phyloP scores from a whole-genome alignment of 2,888 invertebrate species.

The Volucella inflata region DNA sequence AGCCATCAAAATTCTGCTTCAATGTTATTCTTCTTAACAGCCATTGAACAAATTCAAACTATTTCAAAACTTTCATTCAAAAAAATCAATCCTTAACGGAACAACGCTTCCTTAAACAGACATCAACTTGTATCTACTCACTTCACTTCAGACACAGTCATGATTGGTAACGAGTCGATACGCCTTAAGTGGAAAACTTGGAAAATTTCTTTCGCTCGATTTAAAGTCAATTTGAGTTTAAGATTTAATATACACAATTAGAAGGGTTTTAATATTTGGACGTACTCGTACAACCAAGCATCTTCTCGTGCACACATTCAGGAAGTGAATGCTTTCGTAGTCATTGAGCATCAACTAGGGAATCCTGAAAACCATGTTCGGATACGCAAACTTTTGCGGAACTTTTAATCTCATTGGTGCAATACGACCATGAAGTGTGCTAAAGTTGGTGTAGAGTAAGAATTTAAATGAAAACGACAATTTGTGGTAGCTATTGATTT shows the following conservation, averaged over 20 bases:
- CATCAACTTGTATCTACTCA: too few species aligned
- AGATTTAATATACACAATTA: constrained; percentile 41
- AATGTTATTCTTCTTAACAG: too few species aligned
- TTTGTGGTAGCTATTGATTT: constrained; percentile 33
- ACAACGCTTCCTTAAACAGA: too few species aligned
- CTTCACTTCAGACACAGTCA: too few species aligned
- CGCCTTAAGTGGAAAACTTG: constrained; percentile 4
- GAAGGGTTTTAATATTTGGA: background rate
- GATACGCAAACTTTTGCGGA: constrained; percentile 30
- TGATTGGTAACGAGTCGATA: constrained; percentile 1
- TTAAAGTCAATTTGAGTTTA: constrained; percentile 39
- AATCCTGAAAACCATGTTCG: constrained; percentile 16
- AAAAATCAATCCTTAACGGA: too few species aligned
- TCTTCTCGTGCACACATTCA: constrained; percentile 2
- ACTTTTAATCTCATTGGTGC: constrained; percentile 61
- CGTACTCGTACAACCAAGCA: constrained; percentile 1
- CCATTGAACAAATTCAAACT: too few species aligned
- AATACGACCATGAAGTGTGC: background rate
- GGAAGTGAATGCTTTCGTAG: constrained; percentile 43
- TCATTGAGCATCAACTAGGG: constrained; percentile 26
- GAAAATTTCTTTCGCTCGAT: constrained; percentile 12
- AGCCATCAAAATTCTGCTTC: too few species aligned
- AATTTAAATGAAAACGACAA: constrained; percentile 2
- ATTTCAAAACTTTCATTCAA: too few species aligned
- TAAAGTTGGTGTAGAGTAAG: background rate